Evolutionary conservation across 2,888 invertebrate genomes (phyloP), one percentile per base, ranked within the genome.

Genomic region (Entomobrya proxima): DNA sequence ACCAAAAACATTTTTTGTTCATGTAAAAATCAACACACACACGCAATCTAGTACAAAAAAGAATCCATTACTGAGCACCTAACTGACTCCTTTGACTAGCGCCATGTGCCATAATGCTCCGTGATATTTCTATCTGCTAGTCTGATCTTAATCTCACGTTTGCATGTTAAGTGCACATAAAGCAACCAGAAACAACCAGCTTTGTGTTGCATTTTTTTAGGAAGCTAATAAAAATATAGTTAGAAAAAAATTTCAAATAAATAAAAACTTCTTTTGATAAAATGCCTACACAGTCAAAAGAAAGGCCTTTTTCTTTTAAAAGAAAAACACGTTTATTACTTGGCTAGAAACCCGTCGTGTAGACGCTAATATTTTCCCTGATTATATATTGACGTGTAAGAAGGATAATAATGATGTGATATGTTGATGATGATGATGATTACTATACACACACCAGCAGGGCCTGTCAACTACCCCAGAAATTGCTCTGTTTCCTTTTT

Each of bases 91-190:
- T n/a, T n/a, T n/a, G n/a, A n/a, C n/a, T n/a, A n/a, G n/a, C n/a
- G n/a, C n/a, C n/a, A n/a, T n/a, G n/a, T n/a, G n/a, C n/a, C n/a
- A n/a, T n/a, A n/a, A n/a, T n/a, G n/a, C n/a, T n/a, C n/a, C n/a
- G 9, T 37, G 75, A 75, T 44, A 77, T 24, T 58, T 61, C 77
- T 61, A 77, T 77, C 77, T 27, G n/a, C 3, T 77, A 77, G 61
- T 61, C 40, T 44, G 77, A 77, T 77, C 77, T 77, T 77, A 77
- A 77, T 77, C 77, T 61, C 9, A n/a, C n/a, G 15, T 27, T 77
- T 30, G 77, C 77, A 77, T 77, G 77, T 61, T 47, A 40, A 61
- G 61, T 40, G 21, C 77, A 11, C 76, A 76, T 76, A 55, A 55
- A 15, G 37, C 21, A 30, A 30, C 9, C 18, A 44, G 15, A 9